Conservation (phyloP, 1,140 invertebrate species). For the Pogonognathellus flavescens region DNA sequence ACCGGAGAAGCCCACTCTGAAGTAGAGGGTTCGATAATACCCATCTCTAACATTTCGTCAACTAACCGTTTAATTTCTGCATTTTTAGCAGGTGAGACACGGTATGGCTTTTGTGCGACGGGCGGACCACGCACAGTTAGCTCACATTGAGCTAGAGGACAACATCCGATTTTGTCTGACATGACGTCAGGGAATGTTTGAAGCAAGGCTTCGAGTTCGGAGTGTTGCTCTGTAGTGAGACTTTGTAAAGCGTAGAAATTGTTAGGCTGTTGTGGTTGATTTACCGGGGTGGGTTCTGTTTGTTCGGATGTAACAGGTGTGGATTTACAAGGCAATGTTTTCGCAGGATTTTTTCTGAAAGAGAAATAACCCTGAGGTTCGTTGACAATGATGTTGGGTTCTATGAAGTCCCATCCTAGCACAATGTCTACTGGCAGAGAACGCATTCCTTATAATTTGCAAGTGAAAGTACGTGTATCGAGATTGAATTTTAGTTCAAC, state of each 20-base stretch:
- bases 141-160: conserved; percentile 18
- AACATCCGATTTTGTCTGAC: conserved; percentile 7
- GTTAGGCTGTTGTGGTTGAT: neutral
- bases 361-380: neutral
- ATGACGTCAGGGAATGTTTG: conserved; percentile 52
- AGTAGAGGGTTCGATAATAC: conserved; percentile 43
- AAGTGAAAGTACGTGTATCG: neutral
- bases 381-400: too few species aligned
- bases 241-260: neutral
- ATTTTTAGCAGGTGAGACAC: conserved; percentile 40
- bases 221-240: too few species aligned
- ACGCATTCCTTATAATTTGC: neutral
- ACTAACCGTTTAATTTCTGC: conserved; percentile 28
- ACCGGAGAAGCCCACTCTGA: conserved; percentile 19
- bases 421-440: neutral
- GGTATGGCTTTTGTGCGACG: neutral
- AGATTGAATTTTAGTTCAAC: neutral
- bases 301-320: too few species aligned
- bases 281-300: too few species aligned
- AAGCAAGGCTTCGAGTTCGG: too few species aligned
- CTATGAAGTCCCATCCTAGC: neutral
- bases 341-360: neutral
- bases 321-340: neutral
- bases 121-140: conserved; percentile 24
- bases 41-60: conserved; percentile 51